These are phyloP conservation scores for Dyspetes luteomarginatus DNA, from an alignment of 2,888 invertebrate genomes.

Conservation along the genomic window DNA sequence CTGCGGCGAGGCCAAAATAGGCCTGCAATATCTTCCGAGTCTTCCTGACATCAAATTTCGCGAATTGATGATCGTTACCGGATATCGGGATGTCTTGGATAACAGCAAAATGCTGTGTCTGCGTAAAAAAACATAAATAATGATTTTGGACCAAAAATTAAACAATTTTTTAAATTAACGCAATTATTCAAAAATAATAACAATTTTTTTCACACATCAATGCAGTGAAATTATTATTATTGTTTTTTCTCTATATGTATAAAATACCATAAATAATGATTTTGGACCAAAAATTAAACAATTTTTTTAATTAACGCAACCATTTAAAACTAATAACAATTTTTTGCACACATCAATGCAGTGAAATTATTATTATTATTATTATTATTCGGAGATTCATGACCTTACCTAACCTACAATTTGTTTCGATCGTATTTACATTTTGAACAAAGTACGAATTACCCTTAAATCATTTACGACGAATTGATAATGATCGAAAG, in stretches of 20 bases:
- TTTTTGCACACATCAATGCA: neutral
- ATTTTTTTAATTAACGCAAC: constrained; percentile 22
- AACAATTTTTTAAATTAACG: neutral
- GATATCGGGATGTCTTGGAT: constrained; percentile 75
- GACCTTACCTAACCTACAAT: constrained; percentile 53
- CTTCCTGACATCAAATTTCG: constrained; percentile 76
- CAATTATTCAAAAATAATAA: neutral
- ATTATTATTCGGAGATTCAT: no score
- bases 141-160: no score
- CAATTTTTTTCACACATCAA: neutral
- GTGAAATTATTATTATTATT: constrained; percentile 26
- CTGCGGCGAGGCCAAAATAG: constrained; percentile 77
- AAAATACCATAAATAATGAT: no score
- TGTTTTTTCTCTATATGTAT: constrained; percentile 75
- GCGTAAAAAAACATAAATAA: constrained; percentile 48
- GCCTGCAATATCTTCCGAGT: constrained; percentile 72
- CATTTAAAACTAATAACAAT: neutral
- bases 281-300: no score
- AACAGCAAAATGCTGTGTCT: constrained; percentile 78
- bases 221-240: constrained; percentile 16
- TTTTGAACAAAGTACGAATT: neutral
- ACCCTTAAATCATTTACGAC: no score
- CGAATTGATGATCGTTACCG: constrained; percentile 71
- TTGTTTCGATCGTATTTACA: constrained; percentile 7
- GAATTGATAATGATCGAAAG: neutral